These are phyloP conservation scores for Manduca sexta DNA, from an alignment of 1,140 invertebrate species.

Conservation along the genomic window DNA sequence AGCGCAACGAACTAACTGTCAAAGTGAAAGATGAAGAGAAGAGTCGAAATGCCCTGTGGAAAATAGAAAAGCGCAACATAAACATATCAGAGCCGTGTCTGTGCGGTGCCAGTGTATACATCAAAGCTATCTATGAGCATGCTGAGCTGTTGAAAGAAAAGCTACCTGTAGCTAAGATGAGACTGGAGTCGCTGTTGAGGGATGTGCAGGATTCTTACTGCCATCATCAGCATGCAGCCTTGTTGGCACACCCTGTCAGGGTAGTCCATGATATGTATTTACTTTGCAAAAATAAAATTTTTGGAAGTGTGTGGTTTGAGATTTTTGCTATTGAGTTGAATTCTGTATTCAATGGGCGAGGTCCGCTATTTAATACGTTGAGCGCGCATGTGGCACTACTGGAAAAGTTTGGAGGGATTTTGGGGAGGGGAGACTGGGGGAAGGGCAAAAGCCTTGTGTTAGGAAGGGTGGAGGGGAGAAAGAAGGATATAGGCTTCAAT, in stretches of 20 bases:
- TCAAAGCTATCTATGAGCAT: slow-evolving; percentile 37
- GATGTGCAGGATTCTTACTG: slow-evolving; percentile 56
- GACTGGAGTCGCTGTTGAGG: slow-evolving; percentile 34
- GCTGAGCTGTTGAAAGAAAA: slow-evolving; percentile 43
- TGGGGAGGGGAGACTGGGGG: too few species aligned
- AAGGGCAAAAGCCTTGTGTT: too few species aligned
- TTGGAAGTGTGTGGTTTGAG: too few species aligned
- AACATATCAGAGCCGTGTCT: slow-evolving; percentile 31
- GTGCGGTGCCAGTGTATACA: slow-evolving; percentile 31
- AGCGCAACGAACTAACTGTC: slow-evolving; percentile 27
- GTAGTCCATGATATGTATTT: too few species aligned
- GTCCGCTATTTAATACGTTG: too few species aligned
- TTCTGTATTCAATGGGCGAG: too few species aligned
- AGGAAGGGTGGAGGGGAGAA: too few species aligned
- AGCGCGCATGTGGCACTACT: too few species aligned
- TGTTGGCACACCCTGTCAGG: slow-evolving; percentile 52
- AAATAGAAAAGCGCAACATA: slow-evolving; percentile 32
- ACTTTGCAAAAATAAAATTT: too few species aligned
- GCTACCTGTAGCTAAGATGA: slow-evolving; percentile 41
- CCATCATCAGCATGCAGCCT: slow-evolving; percentile 48
- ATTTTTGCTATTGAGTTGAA: too few species aligned
- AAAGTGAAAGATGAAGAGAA: slow-evolving; percentile 45
- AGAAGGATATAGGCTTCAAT: too few species aligned
- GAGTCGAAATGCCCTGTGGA: slow-evolving; percentile 35
- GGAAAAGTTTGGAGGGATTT: too few species aligned